Conservation (phyloP, 2,113 vertebrate genomes). For the Leucopsar rothschildi region DNA sequence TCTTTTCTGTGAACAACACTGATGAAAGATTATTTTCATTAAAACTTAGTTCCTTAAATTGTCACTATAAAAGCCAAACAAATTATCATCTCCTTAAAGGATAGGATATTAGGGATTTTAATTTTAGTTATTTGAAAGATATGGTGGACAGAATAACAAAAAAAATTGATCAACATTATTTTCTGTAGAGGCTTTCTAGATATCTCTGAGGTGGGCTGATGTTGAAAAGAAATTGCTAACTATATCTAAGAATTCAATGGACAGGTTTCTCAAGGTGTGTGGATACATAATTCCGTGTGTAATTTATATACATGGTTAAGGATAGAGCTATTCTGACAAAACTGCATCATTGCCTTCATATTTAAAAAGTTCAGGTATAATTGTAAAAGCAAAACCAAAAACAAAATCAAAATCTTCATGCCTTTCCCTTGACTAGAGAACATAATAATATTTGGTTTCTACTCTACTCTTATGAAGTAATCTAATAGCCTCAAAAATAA, state of each 20-base stretch:
- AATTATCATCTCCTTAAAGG: not conserved
- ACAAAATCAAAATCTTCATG: not conserved
- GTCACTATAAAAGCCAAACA: not conserved
- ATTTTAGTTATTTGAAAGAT: not conserved
- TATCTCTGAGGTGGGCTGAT: not conserved
- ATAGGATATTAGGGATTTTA: not conserved
- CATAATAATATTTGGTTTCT: not conserved
- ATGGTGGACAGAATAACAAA: not conserved
- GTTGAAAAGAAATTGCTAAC: not conserved
- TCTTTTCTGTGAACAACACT: not conserved
- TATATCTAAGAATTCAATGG: not conserved
- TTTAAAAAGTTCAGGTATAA: not conserved
- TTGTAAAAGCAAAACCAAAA: not conserved
- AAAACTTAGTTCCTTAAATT: not conserved
- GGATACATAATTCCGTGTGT: not conserved
- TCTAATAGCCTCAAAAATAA: not conserved
- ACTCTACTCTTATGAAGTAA: not conserved
- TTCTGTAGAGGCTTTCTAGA: not conserved
- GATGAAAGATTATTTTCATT: not conserved
- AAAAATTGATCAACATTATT: not conserved
- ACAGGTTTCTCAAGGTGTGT: not conserved
- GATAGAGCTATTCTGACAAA: not conserved
- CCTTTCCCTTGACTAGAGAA: not conserved
- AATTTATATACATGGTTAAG: not conserved
- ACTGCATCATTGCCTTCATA: not conserved